Evolutionary conservation across 2,113 vertebrate genomes (phyloP), one percentile per base, ranked within the genome.

Genomic region (Limanda limanda): DNA sequence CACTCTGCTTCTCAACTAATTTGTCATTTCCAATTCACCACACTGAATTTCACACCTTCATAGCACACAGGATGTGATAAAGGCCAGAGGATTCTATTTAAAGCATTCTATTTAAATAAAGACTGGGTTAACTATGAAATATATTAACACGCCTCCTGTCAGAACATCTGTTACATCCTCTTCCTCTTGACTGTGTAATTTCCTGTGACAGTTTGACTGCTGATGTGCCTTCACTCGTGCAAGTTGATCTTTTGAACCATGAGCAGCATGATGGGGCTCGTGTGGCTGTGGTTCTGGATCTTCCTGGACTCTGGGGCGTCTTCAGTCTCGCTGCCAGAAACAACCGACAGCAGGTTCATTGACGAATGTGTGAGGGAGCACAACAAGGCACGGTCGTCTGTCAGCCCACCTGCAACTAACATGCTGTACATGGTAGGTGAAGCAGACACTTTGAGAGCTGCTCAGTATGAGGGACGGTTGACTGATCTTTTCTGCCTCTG

Each of bases 361-460:
- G 5, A 69, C 0, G 69, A 85, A 1, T 93, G 91, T 27, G 64
- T 92, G 52, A 24, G 0, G 20, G 77, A 77, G 8, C 93, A 94
- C 85, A 93, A 93, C 83, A 1, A 0, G 10, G 77, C 78, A 0
- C 83, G 93, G 5, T 68, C 85, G 0, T 62, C 56, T 0, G 93
- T 92, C 58, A 13, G 0, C 0, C 93, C 93, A 0, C 1, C 73
- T 37, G 89, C 93, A 3, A 79, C 40, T 4, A 1, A 92, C 79
- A 94, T 94, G 93, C 64, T 77, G 42, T 52, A 89, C 60, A 92
- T 94, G 93, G 93, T 94, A 89, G 47, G 47, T 51, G 47, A 37
- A 37, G 35, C 35, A 37, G 35, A 5, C 35, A 37, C 35, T 37
- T 37, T 10, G n/a, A 12, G 55, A 24, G 4, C 10, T 15, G 11